Evolutionary conservation across 2,113 vertebrate species (phyloP), one percentile per base, ranked within the genome.

Genomic region (Chlorodrepanis virens): DNA sequence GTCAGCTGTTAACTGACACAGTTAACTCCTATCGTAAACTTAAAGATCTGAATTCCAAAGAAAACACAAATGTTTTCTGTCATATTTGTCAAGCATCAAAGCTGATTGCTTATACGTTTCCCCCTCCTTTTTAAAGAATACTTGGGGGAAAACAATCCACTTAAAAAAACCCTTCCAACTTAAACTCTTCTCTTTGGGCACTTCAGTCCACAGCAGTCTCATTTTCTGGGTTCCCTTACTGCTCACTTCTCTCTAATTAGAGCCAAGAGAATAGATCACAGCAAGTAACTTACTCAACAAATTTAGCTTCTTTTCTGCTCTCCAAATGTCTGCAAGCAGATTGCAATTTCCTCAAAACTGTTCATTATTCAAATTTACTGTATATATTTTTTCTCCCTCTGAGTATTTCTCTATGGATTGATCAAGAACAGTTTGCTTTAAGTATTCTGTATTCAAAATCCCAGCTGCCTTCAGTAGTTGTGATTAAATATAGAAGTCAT

Each of bases 361-460:
- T 96, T 97, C 94, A 94, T 97, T 97, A 97, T 97, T 97, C 94
- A 96, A 97, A 97, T 97, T 96, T 96, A 96, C 93, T 93, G 96
- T 96, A 97, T 94, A 96, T 96, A 96, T 96, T 94, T 97, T 97
- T 96, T 81, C 90, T 90, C 90, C 90, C 94, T 94, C 94, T 83
- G 94, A 95, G 92, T 90, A 95, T 97, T 96, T 89, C 96, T 97
- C 92, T 94, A 61, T 79, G 92, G 96, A 96, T 96, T 96, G 96
- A 96, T 96, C 96, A 96, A 95, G 94, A 97, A 93, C 94, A 97
- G 93, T 97, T 96, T 97, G 93, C 94, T 95, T 95, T 95, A 97
- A 96, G 94, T 94, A 94, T 95, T 96, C 96, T 93, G 92, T 93
- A 95, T 95, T 96, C 93, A 96, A 95, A 96, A 95, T 96, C 96